Percentiles rank a stretch among this genome's conserved stretches.
These are phyloP conservation scores for Metallyticus violacea DNA, from an alignment of 2,888 invertebrate species.

Conservation along the genomic window DNA sequence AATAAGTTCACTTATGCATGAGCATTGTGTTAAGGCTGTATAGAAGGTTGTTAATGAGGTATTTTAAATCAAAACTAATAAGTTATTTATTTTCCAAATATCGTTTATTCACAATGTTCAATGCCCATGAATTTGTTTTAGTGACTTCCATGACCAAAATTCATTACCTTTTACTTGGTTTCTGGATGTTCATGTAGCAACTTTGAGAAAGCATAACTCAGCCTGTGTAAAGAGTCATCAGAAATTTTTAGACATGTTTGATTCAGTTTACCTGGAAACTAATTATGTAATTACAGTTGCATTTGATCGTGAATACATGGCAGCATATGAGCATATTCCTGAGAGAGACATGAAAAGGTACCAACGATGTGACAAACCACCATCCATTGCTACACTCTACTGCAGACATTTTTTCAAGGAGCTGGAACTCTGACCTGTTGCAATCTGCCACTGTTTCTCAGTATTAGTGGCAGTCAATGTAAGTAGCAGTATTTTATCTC, in stretches of 20 bases:
- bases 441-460: background rate
- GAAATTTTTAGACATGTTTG: background rate
- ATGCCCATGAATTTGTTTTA: no score
- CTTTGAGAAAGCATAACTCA: background rate
- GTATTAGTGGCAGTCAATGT: background rate
- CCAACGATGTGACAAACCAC: slow-evolving; percentile 72
- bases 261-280: background rate
- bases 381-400: slow-evolving; percentile 73
- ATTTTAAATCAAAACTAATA: no score
- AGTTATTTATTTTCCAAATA: no score
- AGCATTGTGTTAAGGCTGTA: no score
- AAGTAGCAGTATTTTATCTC: background rate
- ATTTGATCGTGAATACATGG: slow-evolving; percentile 85
- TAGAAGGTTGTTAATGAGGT: no score
- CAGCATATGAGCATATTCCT: slow-evolving; percentile 73
- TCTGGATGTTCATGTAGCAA: background rate
- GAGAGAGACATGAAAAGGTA: slow-evolving; percentile 65
- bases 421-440: slow-evolving; percentile 39
- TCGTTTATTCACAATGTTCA: no score
- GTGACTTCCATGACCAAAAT: no score
- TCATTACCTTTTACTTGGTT: no score
- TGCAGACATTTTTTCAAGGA: slow-evolving; percentile 80
- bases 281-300: slow-evolving; percentile 54
- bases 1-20: no score
- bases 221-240: background rate